phyloP scores from a whole-genome alignment of 2,113 vertebrate genomes.

The Hypocryptadius cinnamomeus region DNA sequence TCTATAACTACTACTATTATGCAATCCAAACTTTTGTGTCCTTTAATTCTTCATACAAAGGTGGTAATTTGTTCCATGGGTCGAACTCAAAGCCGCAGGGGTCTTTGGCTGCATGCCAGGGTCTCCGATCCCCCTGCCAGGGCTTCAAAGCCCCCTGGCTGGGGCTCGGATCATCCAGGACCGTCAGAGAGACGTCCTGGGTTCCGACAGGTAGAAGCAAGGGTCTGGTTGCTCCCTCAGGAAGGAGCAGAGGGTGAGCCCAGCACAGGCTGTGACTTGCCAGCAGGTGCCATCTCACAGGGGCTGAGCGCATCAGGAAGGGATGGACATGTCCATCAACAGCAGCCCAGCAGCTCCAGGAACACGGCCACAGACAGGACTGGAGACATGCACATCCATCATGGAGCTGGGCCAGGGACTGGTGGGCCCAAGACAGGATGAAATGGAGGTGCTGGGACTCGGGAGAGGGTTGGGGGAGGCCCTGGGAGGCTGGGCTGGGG shows the following conservation, averaged over 20 bases:
- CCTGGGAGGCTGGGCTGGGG: background rate
- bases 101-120: too few species aligned
- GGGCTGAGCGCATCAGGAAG: fast-evolving
- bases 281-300: fast-evolving
- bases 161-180: too few species aligned
- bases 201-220: too few species aligned
- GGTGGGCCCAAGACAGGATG: fast-evolving
- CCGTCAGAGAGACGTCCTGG: too few species aligned
- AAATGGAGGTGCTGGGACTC: background rate
- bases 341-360: background rate
- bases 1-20: too few species aligned
- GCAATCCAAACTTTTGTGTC: too few species aligned
- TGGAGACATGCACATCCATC: background rate
- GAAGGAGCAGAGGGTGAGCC: background rate
- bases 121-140: too few species aligned
- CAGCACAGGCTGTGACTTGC: fast-evolving
- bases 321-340: fast-evolving
- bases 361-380: background rate
- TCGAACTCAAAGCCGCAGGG: too few species aligned
- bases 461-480: background rate
- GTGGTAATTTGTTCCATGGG: too few species aligned
- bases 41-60: too few species aligned
- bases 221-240: background rate
- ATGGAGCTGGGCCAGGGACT: background rate
- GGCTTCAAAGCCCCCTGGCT: too few species aligned